Evolutionary conservation across 2,888 invertebrate species (phyloP), one percentile per base, ranked within the genome.

Genomic region (Caenorhabditis panamensis): DNA sequence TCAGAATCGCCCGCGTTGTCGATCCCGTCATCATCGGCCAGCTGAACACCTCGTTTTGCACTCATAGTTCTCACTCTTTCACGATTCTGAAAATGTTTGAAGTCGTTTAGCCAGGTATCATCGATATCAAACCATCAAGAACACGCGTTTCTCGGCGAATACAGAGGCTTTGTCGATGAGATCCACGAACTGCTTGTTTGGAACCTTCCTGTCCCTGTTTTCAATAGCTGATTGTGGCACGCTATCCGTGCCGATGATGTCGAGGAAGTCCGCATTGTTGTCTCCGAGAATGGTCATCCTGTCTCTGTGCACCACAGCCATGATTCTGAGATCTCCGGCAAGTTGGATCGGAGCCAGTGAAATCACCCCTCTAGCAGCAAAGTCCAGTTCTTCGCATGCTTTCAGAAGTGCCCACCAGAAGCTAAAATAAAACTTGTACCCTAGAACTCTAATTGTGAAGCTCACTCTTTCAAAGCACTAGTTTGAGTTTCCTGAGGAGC

Each of bases 341-440:
- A 82, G 20, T 49, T 77, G 75, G 47, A 80, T 64, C 5, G 81
- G 66, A 13, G 76, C 61, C 11, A 81, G 59, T 1, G 63, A 20
- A 44, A 81, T 71, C 9, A 51, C 44, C 11, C 81, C 81, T 6
- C 75, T 58, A 31, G 81, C 81, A 18, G 81, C 71, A 36, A 72
- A 72, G 36, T 81, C 76, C 1, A 81, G 64, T 22, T 81, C 81
- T 62, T 81, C 81, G 28, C 81, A 81, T 1, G 81, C 81, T 1
- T 72, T 58, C 11, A 81, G 64, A 11, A 81, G 72, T 28, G 81
- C 56, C 81, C 81, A 77, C 81, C 81, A 81, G 62, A 81, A 80
- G 6, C 79, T 79, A 56, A 28, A 78, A 71, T 44, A 13, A 11
- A 11, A 5, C 5, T 6, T 13, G 41, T 6, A 41, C 6, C n/a